phyloP scores from a whole-genome alignment of 1,140 invertebrate genomes.

The Procambarus virginalis region DNA sequence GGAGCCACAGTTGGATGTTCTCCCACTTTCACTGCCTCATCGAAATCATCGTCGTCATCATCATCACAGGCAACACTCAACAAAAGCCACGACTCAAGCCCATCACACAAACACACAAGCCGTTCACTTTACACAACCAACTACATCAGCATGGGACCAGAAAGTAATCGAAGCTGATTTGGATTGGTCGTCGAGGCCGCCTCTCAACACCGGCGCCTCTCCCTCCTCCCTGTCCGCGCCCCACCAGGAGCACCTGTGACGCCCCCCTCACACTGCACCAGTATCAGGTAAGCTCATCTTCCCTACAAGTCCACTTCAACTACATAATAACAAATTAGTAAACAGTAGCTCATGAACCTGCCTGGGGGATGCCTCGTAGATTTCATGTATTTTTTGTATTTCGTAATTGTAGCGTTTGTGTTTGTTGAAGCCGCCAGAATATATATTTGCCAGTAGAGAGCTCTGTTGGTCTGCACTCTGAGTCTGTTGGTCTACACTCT shows the following conservation, averaged over 20 bases:
- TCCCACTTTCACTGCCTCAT: not conserved
- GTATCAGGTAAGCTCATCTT: conserved; percentile 10
- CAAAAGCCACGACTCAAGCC: not conserved
- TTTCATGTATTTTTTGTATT: too few relatives aligned
- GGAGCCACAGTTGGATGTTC: not conserved
- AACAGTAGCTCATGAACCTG: too few relatives aligned
- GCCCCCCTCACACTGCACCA: conserved; percentile 17
- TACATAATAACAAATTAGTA: too few relatives aligned
- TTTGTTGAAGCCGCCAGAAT: too few relatives aligned
- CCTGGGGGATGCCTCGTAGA: too few relatives aligned
- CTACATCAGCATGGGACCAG: conserved; percentile 24
- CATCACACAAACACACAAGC: not conserved
- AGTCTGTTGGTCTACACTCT: not conserved
- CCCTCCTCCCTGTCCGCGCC: conserved; percentile 8
- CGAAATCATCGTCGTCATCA: not conserved
- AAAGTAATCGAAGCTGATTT: not conserved
- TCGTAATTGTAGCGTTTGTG: too few relatives aligned
- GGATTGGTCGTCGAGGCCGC: not conserved
- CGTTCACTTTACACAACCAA: not conserved
- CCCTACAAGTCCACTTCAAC: too few relatives aligned
- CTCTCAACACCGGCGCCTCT: not conserved
- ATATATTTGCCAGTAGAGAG: not conserved
- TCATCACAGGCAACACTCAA: conserved; percentile 26
- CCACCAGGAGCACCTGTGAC: conserved; percentile 34
- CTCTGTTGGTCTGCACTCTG: not conserved